Percentiles rank a stretch among this genome's conserved stretches.
phyloP scores from a whole-genome alignment of 2,113 vertebrate genomes.

The Cathartes aura region DNA sequence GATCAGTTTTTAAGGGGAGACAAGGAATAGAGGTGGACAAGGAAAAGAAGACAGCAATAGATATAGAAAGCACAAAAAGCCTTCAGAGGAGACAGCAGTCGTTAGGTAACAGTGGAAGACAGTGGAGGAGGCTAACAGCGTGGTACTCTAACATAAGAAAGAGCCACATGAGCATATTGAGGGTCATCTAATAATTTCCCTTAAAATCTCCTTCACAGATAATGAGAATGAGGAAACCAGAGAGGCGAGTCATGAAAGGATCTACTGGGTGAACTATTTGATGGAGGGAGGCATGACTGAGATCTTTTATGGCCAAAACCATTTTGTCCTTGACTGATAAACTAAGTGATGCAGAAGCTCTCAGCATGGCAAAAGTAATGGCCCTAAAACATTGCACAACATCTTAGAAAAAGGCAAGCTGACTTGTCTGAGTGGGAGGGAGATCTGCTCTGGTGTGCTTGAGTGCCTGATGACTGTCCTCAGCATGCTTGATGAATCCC shows the following conservation, averaged over 20 bases:
- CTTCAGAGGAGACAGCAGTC: not conserved
- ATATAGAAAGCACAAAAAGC: not conserved
- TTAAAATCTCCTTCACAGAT: not conserved
- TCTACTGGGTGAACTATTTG: not conserved
- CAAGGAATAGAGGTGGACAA: not conserved
- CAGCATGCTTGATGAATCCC: rapidly evolving
- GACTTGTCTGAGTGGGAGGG: not conserved
- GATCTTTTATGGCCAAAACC: rapidly evolving
- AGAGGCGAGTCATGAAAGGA: not conserved
- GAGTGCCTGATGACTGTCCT: not conserved
- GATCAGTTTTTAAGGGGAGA: not conserved
- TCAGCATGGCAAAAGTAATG: not conserved
- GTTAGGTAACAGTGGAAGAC: not conserved
- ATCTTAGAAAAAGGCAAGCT: not conserved
- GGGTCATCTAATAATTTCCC: not conserved
- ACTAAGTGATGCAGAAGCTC: not conserved
- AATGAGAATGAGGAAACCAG: not conserved
- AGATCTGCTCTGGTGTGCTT: not conserved
- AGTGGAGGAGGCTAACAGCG: not conserved
- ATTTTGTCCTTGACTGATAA: not conserved
- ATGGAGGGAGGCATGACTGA: not conserved
- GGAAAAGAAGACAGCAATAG: not conserved
- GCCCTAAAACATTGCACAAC: not conserved
- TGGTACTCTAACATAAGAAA: not conserved
- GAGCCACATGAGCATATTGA: not conserved